Conservation (phyloP, 2,113 vertebrate genomes). For the Mormyrus iriodes region DNA sequence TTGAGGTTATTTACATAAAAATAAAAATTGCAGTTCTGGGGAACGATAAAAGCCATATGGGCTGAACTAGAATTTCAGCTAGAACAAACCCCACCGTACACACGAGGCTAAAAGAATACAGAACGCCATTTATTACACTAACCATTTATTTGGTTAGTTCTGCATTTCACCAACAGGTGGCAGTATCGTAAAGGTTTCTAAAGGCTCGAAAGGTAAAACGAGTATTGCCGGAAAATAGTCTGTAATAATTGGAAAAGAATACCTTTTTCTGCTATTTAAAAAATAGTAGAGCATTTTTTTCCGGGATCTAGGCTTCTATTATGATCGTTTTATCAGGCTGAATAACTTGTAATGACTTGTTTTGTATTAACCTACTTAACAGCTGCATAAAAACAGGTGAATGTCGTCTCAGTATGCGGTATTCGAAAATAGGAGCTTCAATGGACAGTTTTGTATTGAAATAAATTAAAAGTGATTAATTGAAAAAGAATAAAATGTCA, state of each 20-base stretch:
- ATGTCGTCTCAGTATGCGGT: background rate
- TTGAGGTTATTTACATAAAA: background rate
- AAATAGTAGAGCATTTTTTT: background rate
- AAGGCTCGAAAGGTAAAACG: background rate
- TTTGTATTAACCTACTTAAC: background rate
- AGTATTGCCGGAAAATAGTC: background rate
- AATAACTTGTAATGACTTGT: background rate
- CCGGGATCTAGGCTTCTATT: background rate
- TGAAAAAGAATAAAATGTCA: background rate
- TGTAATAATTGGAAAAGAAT: background rate
- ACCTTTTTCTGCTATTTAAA: background rate
- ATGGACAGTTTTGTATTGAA: background rate
- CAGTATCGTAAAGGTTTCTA: background rate
- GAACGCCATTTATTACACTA: too few relatives aligned
- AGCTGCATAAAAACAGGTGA: background rate
- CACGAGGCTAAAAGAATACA: background rate
- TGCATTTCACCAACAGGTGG: constrained; percentile 34
- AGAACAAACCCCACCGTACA: background rate
- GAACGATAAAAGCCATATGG: background rate
- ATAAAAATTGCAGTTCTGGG: background rate
- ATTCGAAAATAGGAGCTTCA: background rate
- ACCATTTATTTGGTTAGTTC: background rate
- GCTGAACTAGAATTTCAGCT: background rate
- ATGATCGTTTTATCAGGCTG: background rate
- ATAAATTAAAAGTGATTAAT: background rate